These are phyloP conservation scores for Nesogale talazaci DNA, from an alignment of 2,113 vertebrate species.

Conservation along the genomic window DNA sequence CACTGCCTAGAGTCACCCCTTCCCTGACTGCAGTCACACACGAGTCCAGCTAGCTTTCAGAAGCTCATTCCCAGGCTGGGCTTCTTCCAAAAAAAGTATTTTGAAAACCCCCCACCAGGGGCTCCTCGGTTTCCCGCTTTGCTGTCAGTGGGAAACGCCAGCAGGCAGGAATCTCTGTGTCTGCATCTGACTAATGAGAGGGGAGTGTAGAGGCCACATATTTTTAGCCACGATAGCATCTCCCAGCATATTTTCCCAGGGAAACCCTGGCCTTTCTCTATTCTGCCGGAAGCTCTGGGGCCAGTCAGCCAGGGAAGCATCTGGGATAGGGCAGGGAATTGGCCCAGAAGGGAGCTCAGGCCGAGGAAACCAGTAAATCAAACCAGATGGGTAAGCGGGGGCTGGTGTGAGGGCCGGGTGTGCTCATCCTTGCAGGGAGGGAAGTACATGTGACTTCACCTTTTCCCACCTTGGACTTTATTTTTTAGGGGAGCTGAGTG, in stretches of 20 bases:
- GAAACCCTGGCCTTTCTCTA: constrained; percentile 23
- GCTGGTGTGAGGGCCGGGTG: neutral
- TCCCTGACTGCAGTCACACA: rapidly evolving
- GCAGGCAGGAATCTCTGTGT: constrained; percentile 54
- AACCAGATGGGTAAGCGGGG: constrained; percentile 36
- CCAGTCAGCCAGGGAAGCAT: constrained; percentile 21
- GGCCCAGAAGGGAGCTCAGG: neutral
- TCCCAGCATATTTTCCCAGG: constrained; percentile 69
- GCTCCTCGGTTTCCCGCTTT: constrained; percentile 25
- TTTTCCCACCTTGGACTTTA: neutral
- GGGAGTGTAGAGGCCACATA: constrained; percentile 28
- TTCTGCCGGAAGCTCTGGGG: constrained; percentile 35
- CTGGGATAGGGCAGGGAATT: constrained; percentile 34
- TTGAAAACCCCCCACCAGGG: neutral
- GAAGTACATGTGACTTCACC: neutral
- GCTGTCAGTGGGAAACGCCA: constrained; percentile 52
- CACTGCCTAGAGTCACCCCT: neutral
- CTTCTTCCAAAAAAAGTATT: constrained; percentile 18
- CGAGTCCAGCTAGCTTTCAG: neutral
- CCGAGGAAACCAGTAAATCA: constrained; percentile 35
- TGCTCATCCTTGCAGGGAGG: neutral
- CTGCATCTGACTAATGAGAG: constrained; percentile 48
- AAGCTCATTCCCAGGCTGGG: neutral
- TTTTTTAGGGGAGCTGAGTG: neutral
- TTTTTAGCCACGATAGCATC: constrained; percentile 53